These are phyloP conservation scores for Rhagium mordax DNA, from an alignment of 2,888 invertebrate species.

Conservation along the genomic window DNA sequence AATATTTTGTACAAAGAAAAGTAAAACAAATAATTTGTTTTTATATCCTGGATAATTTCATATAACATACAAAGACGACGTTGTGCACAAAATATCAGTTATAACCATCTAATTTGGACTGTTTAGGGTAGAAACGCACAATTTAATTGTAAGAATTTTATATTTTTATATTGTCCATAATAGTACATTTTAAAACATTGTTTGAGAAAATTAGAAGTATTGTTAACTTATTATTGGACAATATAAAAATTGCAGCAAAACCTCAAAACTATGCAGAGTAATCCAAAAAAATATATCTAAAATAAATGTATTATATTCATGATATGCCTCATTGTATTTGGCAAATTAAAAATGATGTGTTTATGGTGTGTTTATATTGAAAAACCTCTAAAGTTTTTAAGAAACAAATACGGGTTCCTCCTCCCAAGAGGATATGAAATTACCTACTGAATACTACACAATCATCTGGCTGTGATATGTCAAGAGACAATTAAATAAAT, in stretches of 20 bases:
- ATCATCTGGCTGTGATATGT: constrained; percentile 15
- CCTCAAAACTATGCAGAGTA: background rate
- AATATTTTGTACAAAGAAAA: constrained; percentile 28
- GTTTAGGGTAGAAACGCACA: constrained; percentile 45
- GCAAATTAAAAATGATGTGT: background rate
- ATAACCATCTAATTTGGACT: constrained; percentile 34
- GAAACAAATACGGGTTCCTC: background rate
- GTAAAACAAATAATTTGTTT: constrained; percentile 15
- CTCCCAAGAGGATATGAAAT: too few species aligned
- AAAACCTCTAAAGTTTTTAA: background rate
- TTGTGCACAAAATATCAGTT: constrained; percentile 29
- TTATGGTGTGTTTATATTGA: background rate
- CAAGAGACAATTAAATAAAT: background rate
- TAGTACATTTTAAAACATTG: background rate
- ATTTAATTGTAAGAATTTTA: constrained; percentile 36
- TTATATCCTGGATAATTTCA: constrained; percentile 10
- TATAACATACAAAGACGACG: constrained; percentile 16
- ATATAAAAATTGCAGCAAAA: constrained; percentile 13
- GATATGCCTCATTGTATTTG: background rate
- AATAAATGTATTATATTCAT: background rate
- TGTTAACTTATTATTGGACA: constrained; percentile 7
- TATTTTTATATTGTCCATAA: constrained; percentile 47
- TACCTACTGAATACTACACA: background rate
- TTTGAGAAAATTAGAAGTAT: background rate
- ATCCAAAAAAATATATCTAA: constrained; percentile 20